Evolutionary conservation across 2,888 invertebrate species (phyloP).

Genomic region (Andrena chrysosceles): DNA sequence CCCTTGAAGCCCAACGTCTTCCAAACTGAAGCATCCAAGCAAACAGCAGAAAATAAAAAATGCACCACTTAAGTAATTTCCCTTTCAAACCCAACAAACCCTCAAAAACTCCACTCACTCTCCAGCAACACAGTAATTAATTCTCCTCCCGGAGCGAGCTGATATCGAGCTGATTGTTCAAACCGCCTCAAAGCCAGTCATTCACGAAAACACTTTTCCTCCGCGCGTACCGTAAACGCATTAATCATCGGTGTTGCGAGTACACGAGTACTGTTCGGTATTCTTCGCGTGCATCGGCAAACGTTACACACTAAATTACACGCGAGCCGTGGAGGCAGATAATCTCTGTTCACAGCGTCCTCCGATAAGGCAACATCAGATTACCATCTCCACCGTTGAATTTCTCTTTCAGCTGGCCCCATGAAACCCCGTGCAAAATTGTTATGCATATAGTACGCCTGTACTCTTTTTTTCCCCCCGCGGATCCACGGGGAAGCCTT

Average conservation of each 20-base stretch:
- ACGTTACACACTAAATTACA: conserved; percentile 55
- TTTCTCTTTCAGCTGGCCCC: conserved; percentile 60
- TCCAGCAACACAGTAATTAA: too few relatives aligned
- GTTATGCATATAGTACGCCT: conserved; percentile 56
- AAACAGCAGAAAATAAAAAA: too few relatives aligned
- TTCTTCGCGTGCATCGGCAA: conserved; percentile 38
- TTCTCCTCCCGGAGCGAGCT: not conserved
- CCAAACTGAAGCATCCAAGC: too few relatives aligned
- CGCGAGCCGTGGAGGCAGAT: conserved; percentile 29
- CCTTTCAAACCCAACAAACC: too few relatives aligned
- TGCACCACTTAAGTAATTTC: too few relatives aligned
- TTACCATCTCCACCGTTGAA: conserved; percentile 59
- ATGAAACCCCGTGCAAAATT: conserved; percentile 60
- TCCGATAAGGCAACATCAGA: conserved; percentile 63
- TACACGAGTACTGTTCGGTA: conserved; percentile 40
- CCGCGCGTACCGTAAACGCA: not conserved
- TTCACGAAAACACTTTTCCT: conserved; percentile 25
- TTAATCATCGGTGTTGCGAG: conserved; percentile 39
- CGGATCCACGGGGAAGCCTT: conserved; percentile 56
- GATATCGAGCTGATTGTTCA: not conserved
- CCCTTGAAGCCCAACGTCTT: too few relatives aligned
- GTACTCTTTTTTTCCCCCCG: conserved; percentile 19
- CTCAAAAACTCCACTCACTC: too few relatives aligned
- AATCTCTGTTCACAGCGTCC: conserved; percentile 62
- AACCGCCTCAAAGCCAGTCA: not conserved